Evolutionary conservation across 2,113 vertebrate genomes (phyloP), one percentile per base, ranked within the genome.

Genomic region (Carassius carassius): DNA sequence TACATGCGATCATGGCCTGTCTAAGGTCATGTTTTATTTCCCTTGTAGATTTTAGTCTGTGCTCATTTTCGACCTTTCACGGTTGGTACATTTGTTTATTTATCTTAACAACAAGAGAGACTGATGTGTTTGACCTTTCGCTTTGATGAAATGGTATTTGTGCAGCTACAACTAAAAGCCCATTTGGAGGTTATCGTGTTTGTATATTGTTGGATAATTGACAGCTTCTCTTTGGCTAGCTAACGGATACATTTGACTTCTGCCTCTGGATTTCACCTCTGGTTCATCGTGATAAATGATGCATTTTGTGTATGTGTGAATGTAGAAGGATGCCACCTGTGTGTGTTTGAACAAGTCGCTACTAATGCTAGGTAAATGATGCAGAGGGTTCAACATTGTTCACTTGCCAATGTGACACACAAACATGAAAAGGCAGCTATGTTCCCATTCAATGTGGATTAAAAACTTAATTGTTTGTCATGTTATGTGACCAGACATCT

Each of bases 101-200:
- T 90, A 92, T 91, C 90, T 90, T 89, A 88, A 89, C 86, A 83
- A 84, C 91, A 89, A 90, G 85, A 81, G 86, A 92, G 92, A 94
- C 90, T 88, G 90, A 94, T 92, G 91, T 84, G 86, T 83, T 86
- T 93, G 93, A 94, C 93, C 93, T 94, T 94, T 91, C 88, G 60
- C 84, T 67, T 86, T 90, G 91, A 92, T 91, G 91, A 91, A 93
- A 91, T 89, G 88, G 62, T 88, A 91, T 91, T 93, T 89, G 83
- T 83, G 69, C 87, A 79, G 89, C 81, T 89, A 85, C 70, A 74
- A 76, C 77, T 86, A 70, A 86, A 90, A 88, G 84, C 75, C 79
- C 69, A 80, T 74, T 51, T 85, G 73, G 76, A 65, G 74, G 78
- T 87, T 88, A 14, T 86, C 37, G 83, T 51, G 84, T 84, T 44